These are phyloP conservation scores for Oryctes rhinoceros DNA, from an alignment of 1,140 invertebrate genomes.

Conservation along the genomic window DNA sequence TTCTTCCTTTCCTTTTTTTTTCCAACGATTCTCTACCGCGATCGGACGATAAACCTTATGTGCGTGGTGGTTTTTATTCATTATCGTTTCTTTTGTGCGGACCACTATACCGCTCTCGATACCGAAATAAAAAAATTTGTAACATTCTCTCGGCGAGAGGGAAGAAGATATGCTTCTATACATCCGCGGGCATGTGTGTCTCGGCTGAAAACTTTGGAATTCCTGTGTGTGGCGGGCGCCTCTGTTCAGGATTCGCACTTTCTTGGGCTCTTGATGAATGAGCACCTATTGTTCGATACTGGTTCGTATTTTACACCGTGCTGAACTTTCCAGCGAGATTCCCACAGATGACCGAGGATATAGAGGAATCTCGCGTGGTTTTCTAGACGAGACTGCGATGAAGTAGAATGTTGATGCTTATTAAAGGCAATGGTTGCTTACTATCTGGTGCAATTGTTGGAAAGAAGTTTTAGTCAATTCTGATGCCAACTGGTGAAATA, in stretches of 20 bases:
- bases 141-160: constrained; percentile 1
- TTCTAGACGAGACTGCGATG: too few species aligned
- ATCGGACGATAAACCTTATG: constrained; percentile 13
- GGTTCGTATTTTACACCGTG: constrained; percentile 24
- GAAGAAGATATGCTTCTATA: background rate
- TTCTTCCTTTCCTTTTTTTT: background rate
- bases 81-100: constrained; percentile 4
- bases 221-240: constrained; percentile 29
- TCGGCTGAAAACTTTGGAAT: constrained; percentile 19
- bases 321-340: background rate
- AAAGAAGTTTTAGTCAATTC: too few species aligned
- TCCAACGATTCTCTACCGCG: background rate
- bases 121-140: constrained; percentile 17
- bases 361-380: background rate
- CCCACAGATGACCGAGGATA: background rate
- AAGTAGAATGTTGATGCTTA: too few species aligned
- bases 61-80: background rate
- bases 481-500: too few species aligned
- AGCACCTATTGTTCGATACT: constrained; percentile 16
- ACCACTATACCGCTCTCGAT: constrained; percentile 1
- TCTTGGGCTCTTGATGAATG: constrained; percentile 6
- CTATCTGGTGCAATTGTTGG: too few species aligned
- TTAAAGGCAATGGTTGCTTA: background rate
- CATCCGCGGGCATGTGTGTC: background rate
- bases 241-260: constrained; percentile 30